Base-by-base conservation (phyloP, 2,888 invertebrate species). In the Drosophila buzzatii region DNA sequence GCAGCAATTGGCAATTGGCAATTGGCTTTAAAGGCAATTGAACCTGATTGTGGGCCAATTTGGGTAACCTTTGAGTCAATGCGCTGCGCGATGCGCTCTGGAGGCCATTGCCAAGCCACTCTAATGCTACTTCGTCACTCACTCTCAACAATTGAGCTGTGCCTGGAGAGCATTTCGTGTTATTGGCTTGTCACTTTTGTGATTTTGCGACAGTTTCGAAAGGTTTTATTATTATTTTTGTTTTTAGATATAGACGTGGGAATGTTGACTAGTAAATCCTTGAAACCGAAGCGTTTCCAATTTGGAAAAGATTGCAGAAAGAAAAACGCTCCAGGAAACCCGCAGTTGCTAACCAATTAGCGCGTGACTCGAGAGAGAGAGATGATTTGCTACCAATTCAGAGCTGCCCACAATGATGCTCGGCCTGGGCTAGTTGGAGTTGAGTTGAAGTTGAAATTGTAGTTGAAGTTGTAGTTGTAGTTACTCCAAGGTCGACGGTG, bases 131-230 rank as follows among this genome's bases (percentile, higher is more conserved):
- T 18, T 49, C 49, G 31, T 33, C 33, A 35, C 51, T 6, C 27
- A 12, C 51, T 51, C 51, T 20, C 51, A 44, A 64, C 62, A 61
- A 42, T 56, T 37, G 37, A 31, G n/a, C 18, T 45, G 37, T 27
- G 33, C 44, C 49, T 42, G 55, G 45, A 68, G 39, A 61, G 51
- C 47, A 53, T 37, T 27, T 84, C 70, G 71, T 72, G 79, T 68
- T 81, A 83, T 86, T 86, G 89, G 70, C 66, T 75, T 84, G 87
- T 81, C 85, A 82, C 76, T 61, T 45, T 58, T 39, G n/a, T 55
- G 42, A 31, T 60, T 73, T 66, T 76, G 86, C 81, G 87, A 89
- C 88, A 89, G 52, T 81, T 84, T 84, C 70, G 89, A 84, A 84
- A 89, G 87, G 84, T 64, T 71, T 81, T 64, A 52, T 20, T 82